Conservation (phyloP, 1,140 invertebrate genomes). For the Tetramorium alpestre region DNA sequence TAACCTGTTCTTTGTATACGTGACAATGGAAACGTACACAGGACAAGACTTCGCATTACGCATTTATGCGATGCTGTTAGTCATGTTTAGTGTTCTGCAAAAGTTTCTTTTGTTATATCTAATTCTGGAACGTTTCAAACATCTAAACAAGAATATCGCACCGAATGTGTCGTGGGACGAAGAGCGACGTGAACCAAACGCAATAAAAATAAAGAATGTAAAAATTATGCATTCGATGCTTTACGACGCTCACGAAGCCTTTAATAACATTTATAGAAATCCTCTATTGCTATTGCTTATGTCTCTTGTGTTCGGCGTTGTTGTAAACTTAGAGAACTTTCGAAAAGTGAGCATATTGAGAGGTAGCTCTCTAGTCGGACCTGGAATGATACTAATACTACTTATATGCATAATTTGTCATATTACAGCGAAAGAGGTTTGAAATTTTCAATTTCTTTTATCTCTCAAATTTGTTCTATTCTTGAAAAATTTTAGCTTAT, state of each 20-base stretch:
- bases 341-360: background rate
- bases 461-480: background rate
- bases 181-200: background rate
- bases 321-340: background rate
- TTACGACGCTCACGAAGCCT: conserved; percentile 14
- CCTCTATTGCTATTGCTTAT: background rate
- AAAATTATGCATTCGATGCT: conserved; percentile 16
- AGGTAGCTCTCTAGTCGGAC: background rate
- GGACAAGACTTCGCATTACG: background rate
- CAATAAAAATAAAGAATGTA: background rate
- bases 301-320: background rate
- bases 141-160: conserved; percentile 19
- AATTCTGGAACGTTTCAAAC: conserved; percentile 12
- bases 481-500: background rate
- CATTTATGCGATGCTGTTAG: background rate
- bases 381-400: background rate
- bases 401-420: conserved; percentile 27
- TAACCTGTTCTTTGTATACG: background rate
- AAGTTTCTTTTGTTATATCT: conserved; percentile 5
- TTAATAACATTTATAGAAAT: conserved; percentile 17
- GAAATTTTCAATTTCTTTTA: background rate
- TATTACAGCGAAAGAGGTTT: conserved; percentile 5
- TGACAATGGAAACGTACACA: no score
- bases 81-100: background rate
- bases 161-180: conserved; percentile 10